phyloP scores from a whole-genome alignment of 1,140 invertebrate genomes.

The Diprion similis region DNA sequence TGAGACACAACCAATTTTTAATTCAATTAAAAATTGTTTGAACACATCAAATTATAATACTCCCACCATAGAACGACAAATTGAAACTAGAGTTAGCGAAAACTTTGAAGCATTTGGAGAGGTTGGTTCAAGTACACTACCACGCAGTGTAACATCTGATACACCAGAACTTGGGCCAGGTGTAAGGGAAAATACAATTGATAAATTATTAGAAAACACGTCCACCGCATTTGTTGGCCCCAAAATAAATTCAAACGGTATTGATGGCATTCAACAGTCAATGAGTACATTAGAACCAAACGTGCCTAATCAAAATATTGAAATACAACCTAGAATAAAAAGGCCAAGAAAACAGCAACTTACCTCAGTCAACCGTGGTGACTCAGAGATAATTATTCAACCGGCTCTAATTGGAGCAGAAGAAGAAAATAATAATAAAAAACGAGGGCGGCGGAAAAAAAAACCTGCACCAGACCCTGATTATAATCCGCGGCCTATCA shows the following conservation, averaged over 20 bases:
- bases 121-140: neutral
- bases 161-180: neutral
- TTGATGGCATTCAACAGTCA: neutral
- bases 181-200: neutral
- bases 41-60: neutral
- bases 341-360: slow-evolving; percentile 58
- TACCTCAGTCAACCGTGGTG: slow-evolving; percentile 53
- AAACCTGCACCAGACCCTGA: slow-evolving; percentile 38
- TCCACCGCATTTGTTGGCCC: neutral
- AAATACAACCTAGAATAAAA: slow-evolving; percentile 39
- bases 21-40: neutral
- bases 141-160: neutral
- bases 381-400: slow-evolving; percentile 60
- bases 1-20: neutral
- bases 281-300: neutral
- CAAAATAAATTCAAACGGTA: neutral
- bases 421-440: slow-evolving; percentile 38
- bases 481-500: slow-evolving; percentile 32
- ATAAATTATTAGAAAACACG: neutral
- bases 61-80: neutral
- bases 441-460: slow-evolving; percentile 46
- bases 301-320: neutral
- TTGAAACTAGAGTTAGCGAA: neutral
- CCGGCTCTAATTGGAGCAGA: slow-evolving; percentile 49
- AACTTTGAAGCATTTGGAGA: neutral